Evolutionary conservation across 2,113 vertebrate genomes (phyloP), one percentile per base, ranked within the genome.

Genomic region (Hassar affinis): DNA sequence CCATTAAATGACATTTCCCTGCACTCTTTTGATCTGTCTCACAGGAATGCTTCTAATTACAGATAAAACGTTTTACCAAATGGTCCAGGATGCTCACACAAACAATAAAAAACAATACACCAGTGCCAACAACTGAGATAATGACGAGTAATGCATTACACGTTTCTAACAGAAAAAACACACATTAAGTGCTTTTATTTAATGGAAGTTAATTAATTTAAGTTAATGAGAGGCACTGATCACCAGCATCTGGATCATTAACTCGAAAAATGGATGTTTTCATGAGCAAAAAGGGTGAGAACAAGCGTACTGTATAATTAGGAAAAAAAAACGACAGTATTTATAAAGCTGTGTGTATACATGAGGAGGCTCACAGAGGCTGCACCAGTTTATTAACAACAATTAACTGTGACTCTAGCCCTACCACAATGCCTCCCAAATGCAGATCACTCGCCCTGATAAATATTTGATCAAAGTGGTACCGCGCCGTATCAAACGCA

Each of bases 391-490:
- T 30, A 61, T 81, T 81, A 57, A 30, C 61, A 18, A 22, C 2
- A 30, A 82, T 51, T n/a, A 76, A 38, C 56, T 82, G 22, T 30
- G 42, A 72, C 33, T 68, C 51, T 38, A 49, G 42, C 42, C 45
- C 22, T 66, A 45, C 51, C 69, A 71, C 33, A 57, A n/a, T 30
- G 61, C 18, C 79, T 78, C 38, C 51, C 78, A 45, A 81, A 82
- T 17, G n/a, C 45, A 72, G 57, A 42, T 71, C 30, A 49, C 61
- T 79, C 51, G 77, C 76, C 68, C 79, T 35, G 61, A 82, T 82
- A 30, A 84, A 86, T 82, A 75, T 88, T 88, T 86, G 84, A 88
- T 86, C 85, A 88, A 86, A 88, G 79, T 47, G 33, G 18, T 78
- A 74, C 74, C 8, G 62, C 22, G 42, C 62, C 64, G 22, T 80